Percentiles rank a stretch among this genome's conserved stretches.
phyloP scores from a whole-genome alignment of 2,888 invertebrate species.

The Caenorhabditis macrosperma region DNA sequence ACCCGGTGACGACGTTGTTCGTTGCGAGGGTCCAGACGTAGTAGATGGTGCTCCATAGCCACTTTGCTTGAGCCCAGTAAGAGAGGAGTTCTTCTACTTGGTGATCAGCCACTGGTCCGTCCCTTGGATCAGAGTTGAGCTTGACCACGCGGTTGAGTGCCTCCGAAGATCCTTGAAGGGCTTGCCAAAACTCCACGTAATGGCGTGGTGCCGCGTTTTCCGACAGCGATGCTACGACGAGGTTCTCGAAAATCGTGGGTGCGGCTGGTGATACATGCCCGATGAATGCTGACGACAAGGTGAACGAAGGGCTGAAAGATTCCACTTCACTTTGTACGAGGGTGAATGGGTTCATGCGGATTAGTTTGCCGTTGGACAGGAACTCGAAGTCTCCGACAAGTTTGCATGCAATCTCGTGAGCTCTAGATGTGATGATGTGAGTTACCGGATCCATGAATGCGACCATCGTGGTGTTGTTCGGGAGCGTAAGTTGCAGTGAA shows the following conservation, averaged over 20 bases:
- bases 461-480: neutral
- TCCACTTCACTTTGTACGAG: neutral
- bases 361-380: no score
- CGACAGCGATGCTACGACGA: neutral
- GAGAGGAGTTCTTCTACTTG: neutral
- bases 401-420: no score
- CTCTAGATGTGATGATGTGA: no score
- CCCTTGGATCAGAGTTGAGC: neutral
- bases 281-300: no score
- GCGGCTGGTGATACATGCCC: no score
- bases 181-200: no score
- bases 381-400: no score
- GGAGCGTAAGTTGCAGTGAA: neutral
- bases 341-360: no score
- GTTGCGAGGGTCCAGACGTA: neutral
- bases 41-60: no score
- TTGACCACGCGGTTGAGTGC: no score
- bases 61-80: neutral
- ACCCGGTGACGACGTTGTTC: neutral
- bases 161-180: no score
- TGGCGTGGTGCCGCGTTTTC: neutral
- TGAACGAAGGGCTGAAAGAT: neutral
- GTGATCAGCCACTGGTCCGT: neutral
- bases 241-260: slow-evolving; percentile 12
- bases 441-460: no score